These are phyloP conservation scores for Corythornis vintsioides DNA, from an alignment of 2,113 vertebrate species.

Conservation along the genomic window DNA sequence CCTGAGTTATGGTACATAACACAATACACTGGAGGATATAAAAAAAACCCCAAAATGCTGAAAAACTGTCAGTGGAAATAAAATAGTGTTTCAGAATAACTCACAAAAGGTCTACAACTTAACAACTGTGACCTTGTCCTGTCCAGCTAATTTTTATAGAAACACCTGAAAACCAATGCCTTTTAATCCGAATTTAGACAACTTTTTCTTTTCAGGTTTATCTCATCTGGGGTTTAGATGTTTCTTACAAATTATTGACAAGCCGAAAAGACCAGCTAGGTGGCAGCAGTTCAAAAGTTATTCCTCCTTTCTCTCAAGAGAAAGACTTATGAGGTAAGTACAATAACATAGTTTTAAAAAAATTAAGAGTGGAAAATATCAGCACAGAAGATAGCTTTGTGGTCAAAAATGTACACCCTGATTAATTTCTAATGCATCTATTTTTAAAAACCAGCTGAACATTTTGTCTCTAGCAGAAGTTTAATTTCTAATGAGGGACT, in stretches of 20 bases:
- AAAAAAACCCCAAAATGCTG: background rate
- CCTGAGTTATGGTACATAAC: conserved; percentile 22
- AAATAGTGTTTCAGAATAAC: background rate
- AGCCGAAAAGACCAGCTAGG: background rate
- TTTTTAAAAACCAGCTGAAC: background rate
- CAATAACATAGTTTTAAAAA: background rate
- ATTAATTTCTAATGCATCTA: background rate
- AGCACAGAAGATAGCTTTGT: background rate
- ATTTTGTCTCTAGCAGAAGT: conserved; percentile 14
- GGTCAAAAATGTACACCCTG: background rate
- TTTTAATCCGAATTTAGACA: background rate
- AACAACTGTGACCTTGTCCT: conserved; percentile 1
- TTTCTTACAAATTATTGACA: background rate
- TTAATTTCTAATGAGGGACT: background rate
- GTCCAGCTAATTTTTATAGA: background rate
- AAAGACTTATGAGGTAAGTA: background rate
- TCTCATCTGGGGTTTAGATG: background rate
- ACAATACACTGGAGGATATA: background rate
- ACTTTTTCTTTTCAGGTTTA: background rate
- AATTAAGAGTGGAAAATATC: background rate
- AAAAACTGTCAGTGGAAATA: background rate
- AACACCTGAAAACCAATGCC: background rate
- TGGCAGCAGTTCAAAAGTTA: conserved; percentile 34
- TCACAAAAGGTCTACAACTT: conserved; percentile 24
- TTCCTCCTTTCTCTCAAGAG: background rate